A percentile compares a stretch with the other conserved stretches of the same genome.
Conservation (phyloP, 1,140 invertebrate species). For the Coenobita brevimanus region DNA sequence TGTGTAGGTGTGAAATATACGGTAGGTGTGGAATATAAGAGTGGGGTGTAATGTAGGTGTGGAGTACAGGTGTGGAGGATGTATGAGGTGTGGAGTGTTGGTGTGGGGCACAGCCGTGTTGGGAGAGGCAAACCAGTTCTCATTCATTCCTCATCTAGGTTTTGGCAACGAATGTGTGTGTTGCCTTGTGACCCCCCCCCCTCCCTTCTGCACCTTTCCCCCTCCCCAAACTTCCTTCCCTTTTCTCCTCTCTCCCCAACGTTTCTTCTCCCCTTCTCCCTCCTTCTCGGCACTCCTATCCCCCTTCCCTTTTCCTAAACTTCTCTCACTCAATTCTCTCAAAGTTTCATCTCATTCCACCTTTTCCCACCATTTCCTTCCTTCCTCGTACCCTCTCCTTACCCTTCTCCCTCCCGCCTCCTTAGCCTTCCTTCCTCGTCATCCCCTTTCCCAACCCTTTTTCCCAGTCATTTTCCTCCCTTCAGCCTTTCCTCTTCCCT, state of each 20-base stretch:
- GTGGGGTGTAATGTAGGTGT: no score
- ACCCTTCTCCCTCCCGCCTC: neutral
- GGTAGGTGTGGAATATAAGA: no score
- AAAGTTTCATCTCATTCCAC: neutral
- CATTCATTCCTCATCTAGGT: neutral
- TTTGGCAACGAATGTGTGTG: neutral
- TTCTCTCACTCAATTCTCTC: neutral
- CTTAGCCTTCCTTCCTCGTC: neutral
- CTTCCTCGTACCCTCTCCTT: neutral
- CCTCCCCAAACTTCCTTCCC: neutral
- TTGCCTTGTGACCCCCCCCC: neutral
- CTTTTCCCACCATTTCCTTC: neutral
- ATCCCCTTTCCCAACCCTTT: neutral
- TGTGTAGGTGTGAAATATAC: no score
- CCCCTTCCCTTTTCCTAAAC: neutral
- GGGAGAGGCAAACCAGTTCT: neutral
- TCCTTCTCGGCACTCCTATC: neutral
- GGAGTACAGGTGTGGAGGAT: no score
- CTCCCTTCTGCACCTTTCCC: no score
- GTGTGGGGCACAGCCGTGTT: no score
- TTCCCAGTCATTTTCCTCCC: neutral
- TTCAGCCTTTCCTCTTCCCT: neutral
- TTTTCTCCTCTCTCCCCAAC: neutral
- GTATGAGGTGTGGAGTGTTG: no score
- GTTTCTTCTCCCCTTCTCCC: neutral